phyloP scores from a whole-genome alignment of 2,113 vertebrate species.

The Ondatra zibethicus region DNA sequence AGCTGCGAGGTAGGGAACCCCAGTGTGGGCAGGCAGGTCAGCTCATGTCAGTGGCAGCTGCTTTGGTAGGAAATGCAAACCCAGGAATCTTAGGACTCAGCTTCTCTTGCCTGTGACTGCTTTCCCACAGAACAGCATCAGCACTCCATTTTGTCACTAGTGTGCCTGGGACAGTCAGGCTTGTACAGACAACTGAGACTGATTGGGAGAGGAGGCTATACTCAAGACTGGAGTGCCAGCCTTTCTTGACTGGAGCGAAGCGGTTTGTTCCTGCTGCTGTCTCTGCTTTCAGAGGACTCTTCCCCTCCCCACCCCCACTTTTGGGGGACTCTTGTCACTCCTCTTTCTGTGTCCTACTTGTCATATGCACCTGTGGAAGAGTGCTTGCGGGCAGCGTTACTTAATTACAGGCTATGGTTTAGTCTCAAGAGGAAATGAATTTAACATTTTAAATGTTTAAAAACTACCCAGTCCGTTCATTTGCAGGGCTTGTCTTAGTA shows the following conservation, averaged over 20 bases:
- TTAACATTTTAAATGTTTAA: slow-evolving; percentile 3
- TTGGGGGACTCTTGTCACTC: no score
- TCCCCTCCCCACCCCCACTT: no score
- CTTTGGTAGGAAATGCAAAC: background rate
- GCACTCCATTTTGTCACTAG: background rate
- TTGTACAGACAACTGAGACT: background rate
- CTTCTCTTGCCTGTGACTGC: background rate
- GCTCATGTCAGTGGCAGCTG: background rate
- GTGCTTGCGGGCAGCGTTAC: background rate
- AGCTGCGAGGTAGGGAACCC: no score
- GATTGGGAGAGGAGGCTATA: background rate
- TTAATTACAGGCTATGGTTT: background rate
- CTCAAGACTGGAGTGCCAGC: background rate
- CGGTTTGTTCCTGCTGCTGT: no score
- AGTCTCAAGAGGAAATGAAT: background rate
- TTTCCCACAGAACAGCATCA: background rate
- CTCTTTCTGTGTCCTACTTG: background rate
- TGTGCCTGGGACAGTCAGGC: background rate
- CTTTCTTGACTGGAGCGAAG: background rate
- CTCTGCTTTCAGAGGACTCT: rapidly evolving
- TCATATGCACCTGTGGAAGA: background rate
- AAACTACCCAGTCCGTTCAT: background rate
- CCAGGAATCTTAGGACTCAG: background rate
- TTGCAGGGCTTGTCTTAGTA: background rate
- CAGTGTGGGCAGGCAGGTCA: background rate